Evolutionary conservation across 2,113 vertebrate genomes (phyloP).

Genomic region (Channa argus): DNA sequence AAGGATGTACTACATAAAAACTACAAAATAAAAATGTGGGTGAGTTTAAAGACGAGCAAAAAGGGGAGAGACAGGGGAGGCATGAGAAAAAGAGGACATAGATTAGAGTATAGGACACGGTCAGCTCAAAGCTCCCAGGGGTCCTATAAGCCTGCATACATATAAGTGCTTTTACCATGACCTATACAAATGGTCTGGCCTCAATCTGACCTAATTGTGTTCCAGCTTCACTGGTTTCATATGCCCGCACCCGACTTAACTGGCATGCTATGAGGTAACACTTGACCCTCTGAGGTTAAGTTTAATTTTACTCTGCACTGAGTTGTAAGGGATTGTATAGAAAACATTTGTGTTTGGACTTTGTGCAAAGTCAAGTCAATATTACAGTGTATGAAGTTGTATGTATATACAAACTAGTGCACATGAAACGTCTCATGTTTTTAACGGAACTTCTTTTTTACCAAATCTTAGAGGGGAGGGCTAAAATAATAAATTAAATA

Average conservation of each 20-base stretch:
- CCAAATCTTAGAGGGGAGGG: neutral
- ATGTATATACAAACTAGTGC: neutral
- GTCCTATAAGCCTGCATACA: conserved; percentile 74
- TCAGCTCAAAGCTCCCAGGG: conserved; percentile 69
- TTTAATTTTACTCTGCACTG: neutral
- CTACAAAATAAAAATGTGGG: conserved; percentile 15
- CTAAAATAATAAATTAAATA: neutral
- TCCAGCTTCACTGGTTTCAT: conserved; percentile 58
- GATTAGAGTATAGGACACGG: conserved; percentile 78
- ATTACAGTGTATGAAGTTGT: neutral
- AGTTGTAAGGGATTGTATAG: neutral
- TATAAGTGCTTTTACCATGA: conserved; percentile 76
- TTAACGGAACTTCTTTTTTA: neutral
- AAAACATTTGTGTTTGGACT: neutral
- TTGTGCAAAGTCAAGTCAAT: neutral
- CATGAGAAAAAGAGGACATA: conserved; percentile 71
- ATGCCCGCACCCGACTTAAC: conserved; percentile 44
- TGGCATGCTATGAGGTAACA: conserved; percentile 6
- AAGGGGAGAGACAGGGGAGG: conserved; percentile 29
- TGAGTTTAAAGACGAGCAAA: neutral
- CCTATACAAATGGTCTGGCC: conserved; percentile 75
- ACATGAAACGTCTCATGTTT: neutral
- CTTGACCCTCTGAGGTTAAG: conserved; percentile 21
- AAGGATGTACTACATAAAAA: conserved; percentile 35
- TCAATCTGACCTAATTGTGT: conserved; percentile 76